A percentile compares a stretch with the other conserved stretches of the same genome.
These are phyloP conservation scores for Picus viridis DNA, from an alignment of 2,797 vertebrate genomes.

Conservation along the genomic window DNA sequence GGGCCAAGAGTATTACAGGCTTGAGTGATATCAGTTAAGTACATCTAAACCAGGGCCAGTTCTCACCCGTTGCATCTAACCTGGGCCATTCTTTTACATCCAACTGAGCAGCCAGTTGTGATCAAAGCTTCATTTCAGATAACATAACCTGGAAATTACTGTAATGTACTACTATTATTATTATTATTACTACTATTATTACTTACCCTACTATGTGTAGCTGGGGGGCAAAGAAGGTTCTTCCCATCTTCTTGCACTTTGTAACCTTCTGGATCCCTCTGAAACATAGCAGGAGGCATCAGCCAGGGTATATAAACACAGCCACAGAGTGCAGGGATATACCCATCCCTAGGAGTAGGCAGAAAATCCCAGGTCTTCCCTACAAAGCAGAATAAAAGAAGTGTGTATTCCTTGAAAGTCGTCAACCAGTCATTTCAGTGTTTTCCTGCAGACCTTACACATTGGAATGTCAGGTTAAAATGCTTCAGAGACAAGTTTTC, in stretches of 20 bases:
- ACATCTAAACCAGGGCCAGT: not conserved
- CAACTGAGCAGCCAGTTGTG: not conserved
- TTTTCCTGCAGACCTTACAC: conserved; percentile 8
- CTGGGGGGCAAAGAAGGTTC: not conserved
- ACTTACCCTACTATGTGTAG: not conserved
- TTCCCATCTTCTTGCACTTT: not conserved
- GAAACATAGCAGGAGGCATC: not conserved
- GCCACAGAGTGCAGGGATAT: not conserved
- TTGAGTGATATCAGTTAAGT: not conserved
- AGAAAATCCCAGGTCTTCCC: not conserved
- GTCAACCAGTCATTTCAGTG: not conserved
- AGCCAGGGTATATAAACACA: not conserved
- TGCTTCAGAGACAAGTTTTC: not conserved
- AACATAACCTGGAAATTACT: conserved; percentile 1
- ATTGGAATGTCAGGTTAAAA: conserved; percentile 41
- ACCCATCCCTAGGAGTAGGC: not conserved
- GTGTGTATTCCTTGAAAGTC: not conserved
- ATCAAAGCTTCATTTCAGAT: not conserved
- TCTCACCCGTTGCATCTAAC: not conserved
- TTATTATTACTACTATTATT: not conserved
- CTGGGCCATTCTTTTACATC: not conserved
- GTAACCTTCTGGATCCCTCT: not conserved
- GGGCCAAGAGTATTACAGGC: rapidly evolving
- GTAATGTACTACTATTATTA: not conserved
- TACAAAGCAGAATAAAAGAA: not conserved